Conservation (phyloP, 2,888 invertebrate genomes). For the Mesorhabditis spiculigera region DNA sequence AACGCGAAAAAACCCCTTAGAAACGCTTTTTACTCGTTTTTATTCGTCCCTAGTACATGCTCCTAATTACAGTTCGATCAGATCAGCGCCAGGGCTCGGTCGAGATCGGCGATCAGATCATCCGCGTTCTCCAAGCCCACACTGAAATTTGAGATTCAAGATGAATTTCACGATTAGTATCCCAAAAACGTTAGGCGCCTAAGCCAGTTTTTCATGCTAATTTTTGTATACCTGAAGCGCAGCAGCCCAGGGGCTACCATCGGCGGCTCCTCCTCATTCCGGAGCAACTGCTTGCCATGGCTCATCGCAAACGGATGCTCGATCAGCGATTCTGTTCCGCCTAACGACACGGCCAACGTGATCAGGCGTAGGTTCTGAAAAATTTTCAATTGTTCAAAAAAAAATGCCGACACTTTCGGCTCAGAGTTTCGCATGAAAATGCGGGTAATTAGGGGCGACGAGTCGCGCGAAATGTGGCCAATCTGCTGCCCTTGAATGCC, state of each 20-base stretch:
- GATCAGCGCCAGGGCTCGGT: conserved; percentile 43
- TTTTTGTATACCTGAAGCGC: conserved; percentile 31
- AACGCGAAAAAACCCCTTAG: too few species aligned
- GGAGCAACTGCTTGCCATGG: conserved; percentile 29
- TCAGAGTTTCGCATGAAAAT: too few species aligned
- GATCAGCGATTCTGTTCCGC: conserved; percentile 45
- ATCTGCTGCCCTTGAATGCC: too few species aligned
- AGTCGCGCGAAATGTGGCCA: too few species aligned
- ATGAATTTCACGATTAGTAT: background rate
- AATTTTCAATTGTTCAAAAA: background rate
- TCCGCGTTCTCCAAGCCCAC: conserved; percentile 59
- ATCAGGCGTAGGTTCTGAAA: conserved; percentile 23
- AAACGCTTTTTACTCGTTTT: too few species aligned
- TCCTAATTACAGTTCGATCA: background rate
- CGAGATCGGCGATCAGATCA: conserved; percentile 59
- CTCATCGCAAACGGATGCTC: conserved; percentile 41
- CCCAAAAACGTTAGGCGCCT: background rate
- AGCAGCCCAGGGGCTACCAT: conserved; percentile 28
- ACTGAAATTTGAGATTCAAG: conserved; percentile 19
- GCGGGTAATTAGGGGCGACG: too few species aligned
- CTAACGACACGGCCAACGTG: conserved; percentile 40
- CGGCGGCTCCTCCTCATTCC: conserved; percentile 12
- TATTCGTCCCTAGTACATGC: too few species aligned
- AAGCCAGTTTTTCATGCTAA: background rate
- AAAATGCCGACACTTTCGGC: background rate